phyloP scores from a whole-genome alignment of 1,140 invertebrate genomes.

The Euura saliciscinereae region DNA sequence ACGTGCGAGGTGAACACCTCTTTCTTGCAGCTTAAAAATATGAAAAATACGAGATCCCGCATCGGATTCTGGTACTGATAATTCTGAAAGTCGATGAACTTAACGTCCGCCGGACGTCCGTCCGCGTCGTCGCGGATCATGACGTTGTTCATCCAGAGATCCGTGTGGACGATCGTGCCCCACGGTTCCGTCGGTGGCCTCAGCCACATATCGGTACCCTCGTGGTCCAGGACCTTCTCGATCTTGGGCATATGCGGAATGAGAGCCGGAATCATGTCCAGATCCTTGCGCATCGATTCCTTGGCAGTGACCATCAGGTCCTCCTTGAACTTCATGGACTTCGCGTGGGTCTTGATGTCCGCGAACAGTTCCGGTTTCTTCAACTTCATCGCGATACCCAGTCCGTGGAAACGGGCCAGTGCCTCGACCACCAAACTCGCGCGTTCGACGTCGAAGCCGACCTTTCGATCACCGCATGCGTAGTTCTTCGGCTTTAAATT shows the following conservation, averaged over 20 bases:
- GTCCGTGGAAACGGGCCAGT: slow-evolving; percentile 64
- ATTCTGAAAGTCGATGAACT: slow-evolving; percentile 70
- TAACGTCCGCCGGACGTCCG: slow-evolving; percentile 54
- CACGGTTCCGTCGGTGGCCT: slow-evolving; percentile 50
- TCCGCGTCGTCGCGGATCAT: slow-evolving; percentile 52
- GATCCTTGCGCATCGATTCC: slow-evolving; percentile 20
- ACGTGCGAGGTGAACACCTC: slow-evolving; percentile 52
- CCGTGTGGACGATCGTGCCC: slow-evolving; percentile 63
- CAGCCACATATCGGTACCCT: slow-evolving; percentile 35
- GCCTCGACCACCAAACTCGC: slow-evolving; percentile 56
- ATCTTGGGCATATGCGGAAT: slow-evolving; percentile 38
- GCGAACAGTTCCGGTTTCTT: slow-evolving; percentile 61
- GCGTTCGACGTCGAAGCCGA: slow-evolving; percentile 59
- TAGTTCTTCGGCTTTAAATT: slow-evolving; percentile 62
- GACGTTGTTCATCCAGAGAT: slow-evolving; percentile 71
- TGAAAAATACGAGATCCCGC: slow-evolving; percentile 65
- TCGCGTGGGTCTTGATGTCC: slow-evolving; percentile 41
- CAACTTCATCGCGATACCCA: slow-evolving; percentile 62
- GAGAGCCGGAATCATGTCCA: slow-evolving; percentile 25
- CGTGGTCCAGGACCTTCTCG: slow-evolving; percentile 39
- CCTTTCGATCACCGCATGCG: slow-evolving; percentile 55
- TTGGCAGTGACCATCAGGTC: slow-evolving; percentile 25
- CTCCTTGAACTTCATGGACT: slow-evolving; percentile 23
- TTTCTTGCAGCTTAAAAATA: slow-evolving; percentile 61
- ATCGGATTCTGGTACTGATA: slow-evolving; percentile 59